Evolutionary conservation across 2,888 invertebrate genomes (phyloP).

Genomic region (Clostera curtula): DNA sequence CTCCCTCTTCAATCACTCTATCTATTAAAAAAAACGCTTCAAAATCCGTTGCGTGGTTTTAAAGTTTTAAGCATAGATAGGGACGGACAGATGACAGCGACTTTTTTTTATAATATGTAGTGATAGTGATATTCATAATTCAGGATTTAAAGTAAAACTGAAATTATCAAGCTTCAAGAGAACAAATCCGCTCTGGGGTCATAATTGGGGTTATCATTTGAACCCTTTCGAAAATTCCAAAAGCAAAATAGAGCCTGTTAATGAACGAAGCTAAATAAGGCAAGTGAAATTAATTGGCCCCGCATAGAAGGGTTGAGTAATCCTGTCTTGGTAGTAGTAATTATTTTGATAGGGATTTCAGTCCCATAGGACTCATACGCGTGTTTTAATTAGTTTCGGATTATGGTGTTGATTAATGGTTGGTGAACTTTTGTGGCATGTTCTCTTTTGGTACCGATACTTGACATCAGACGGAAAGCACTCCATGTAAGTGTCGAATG

Average conservation of each 20-base stretch:
- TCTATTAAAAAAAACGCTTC: too few relatives aligned
- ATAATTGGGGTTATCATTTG: too few relatives aligned
- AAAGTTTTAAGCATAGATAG: too few relatives aligned
- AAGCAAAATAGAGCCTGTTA: constrained; percentile 14
- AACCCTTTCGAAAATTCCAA: too few relatives aligned
- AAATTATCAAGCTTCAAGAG: too few relatives aligned
- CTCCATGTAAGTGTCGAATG: constrained; percentile 1
- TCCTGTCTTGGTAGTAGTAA: constrained; percentile 37
- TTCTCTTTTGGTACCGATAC: background rate
- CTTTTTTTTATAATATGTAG: too few relatives aligned
- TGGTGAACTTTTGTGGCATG: constrained; percentile 11
- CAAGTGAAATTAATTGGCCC: constrained; percentile 42
- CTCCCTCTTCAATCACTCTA: too few relatives aligned
- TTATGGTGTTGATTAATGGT: constrained; percentile 49
- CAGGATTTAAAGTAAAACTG: too few relatives aligned
- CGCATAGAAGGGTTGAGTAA: constrained; percentile 34
- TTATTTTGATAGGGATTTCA: constrained; percentile 48
- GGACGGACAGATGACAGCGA: too few relatives aligned
- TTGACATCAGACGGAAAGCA: background rate
- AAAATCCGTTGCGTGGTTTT: too few relatives aligned
- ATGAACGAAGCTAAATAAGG: constrained; percentile 38
- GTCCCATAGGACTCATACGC: constrained; percentile 32
- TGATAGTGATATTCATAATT: too few relatives aligned
- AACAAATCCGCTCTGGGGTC: too few relatives aligned
- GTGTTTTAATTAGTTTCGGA: constrained; percentile 61